phyloP scores from a whole-genome alignment of 2,888 invertebrate species.

The Myopa testacea region DNA sequence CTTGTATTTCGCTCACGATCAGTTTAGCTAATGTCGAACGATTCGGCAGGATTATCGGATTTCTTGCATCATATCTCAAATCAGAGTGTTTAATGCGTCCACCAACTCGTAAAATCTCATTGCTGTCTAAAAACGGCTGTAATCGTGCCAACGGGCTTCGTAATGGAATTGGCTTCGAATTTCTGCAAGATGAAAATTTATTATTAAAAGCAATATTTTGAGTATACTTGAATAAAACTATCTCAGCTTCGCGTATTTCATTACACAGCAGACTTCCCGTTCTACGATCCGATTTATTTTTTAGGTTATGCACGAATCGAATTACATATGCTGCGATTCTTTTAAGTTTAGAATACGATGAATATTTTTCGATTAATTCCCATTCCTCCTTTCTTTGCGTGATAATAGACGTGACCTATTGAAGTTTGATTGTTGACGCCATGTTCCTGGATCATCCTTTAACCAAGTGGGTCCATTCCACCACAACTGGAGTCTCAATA shows the following conservation, averaged over 20 bases:
- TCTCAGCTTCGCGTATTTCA: slow-evolving; percentile 26
- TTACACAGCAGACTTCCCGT: slow-evolving; percentile 13
- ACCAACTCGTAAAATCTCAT: slow-evolving; percentile 26
- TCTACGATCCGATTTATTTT: background rate
- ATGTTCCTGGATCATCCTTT: background rate
- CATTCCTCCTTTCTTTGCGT: slow-evolving; percentile 5
- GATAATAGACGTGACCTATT: background rate
- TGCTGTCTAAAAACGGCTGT: slow-evolving; percentile 27
- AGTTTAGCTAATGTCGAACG: slow-evolving; percentile 25
- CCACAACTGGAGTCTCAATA: slow-evolving; percentile 12
- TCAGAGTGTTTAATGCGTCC: slow-evolving; percentile 16
- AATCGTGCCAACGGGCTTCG: slow-evolving; percentile 12
- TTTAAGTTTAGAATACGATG: slow-evolving; percentile 25
- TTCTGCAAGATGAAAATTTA: slow-evolving; percentile 36
- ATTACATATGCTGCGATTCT: slow-evolving; percentile 30
- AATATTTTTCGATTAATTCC: slow-evolving; percentile 25
- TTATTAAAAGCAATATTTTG: slow-evolving; percentile 18
- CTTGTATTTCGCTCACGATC: background rate
- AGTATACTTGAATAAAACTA: slow-evolving; percentile 16
- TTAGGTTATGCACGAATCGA: slow-evolving; percentile 20
- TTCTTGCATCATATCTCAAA: background rate
- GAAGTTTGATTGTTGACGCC: background rate
- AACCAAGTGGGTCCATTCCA: slow-evolving; percentile 9
- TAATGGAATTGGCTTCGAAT: slow-evolving; percentile 11
- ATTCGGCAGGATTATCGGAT: slow-evolving; percentile 34